phyloP scores from a whole-genome alignment of 2,113 vertebrate species.

The Pholis gunnellus region DNA sequence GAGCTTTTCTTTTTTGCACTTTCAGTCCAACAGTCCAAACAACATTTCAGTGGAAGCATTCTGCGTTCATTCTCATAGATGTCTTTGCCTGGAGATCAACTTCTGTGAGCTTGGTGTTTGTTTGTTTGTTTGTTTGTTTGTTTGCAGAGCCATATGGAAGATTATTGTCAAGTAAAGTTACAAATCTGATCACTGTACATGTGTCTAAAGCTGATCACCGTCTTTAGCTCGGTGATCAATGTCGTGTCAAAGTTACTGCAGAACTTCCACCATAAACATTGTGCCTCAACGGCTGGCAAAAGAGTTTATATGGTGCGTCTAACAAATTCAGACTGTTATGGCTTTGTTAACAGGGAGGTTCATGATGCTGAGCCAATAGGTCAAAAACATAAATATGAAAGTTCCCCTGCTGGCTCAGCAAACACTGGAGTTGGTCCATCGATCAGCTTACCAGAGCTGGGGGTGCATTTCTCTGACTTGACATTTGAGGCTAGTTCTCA shows the following conservation, averaged over 20 bases:
- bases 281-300: background rate
- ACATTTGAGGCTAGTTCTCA: slow-evolving; percentile 59
- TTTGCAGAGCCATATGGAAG: background rate
- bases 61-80: background rate
- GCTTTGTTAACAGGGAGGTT: slow-evolving; percentile 49
- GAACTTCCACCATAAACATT: slow-evolving; percentile 16
- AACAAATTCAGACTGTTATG: slow-evolving; percentile 28
- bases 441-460: slow-evolving; percentile 65
- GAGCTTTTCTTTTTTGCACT: background rate
- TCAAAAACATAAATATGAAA: slow-evolving; percentile 74
- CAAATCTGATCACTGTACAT: background rate
- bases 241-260: background rate
- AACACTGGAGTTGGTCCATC: slow-evolving; percentile 55
- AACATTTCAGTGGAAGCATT: background rate
- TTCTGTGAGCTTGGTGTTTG: background rate
- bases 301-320: slow-evolving; percentile 4
- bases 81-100: background rate
- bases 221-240: background rate
- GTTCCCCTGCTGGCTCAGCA: slow-evolving; percentile 69
- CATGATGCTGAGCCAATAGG: slow-evolving; percentile 61
- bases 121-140: slow-evolving; percentile 14
- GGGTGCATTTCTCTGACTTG: slow-evolving; percentile 56
- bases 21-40: background rate
- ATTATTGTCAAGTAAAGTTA: background rate
- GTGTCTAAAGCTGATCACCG: background rate